Evolutionary conservation across 92 coral and sea anemone genomes (phyloP), one percentile per base, ranked within the genome.

Genomic region (Zoanthus sociatus): DNA sequence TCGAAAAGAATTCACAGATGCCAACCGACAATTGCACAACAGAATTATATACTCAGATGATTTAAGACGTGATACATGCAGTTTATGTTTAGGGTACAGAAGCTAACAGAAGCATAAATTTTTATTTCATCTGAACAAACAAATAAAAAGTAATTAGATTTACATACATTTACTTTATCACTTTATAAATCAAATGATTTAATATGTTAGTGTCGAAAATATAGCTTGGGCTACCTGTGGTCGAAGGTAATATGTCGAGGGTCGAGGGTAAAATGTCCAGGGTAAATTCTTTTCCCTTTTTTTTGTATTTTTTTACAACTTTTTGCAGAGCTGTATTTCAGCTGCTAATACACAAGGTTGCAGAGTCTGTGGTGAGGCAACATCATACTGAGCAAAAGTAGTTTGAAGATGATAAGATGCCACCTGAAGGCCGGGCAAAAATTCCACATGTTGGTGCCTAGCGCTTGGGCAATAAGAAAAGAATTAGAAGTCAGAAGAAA

Each of bases 371-470:
- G 9, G 55, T 7, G 46, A 21, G 15, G 18, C 50, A 7, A 53
- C 90, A 71, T 30, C 1, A 51, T 17, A 79, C 50, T 47, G 87
- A 87, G n/a, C 9, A n/a, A 16, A 6, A 63, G 30, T 4, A 44
- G 9, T 20, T 77, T 11, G 60, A 64, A 30, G 74, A 78, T 9
- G 21, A 76, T 7, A 77, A 83, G 6, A 89, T 89, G 88, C 84
- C 92, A 13, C 0, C 20, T 1, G 92, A 82, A 76, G 88, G 92
- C 31, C 79, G 54, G 0, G 84, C 89, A 3, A 89, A 89, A 50
- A 16, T 48, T 10, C 60, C 86, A 2, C 73, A 89, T 84, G 79
- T 84, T 68, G 89, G 86, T 37, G 89, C 86, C 9, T 78, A 81
- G 92, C 77, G 75, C 0, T 16, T 85, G 0, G 13, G 83, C 26